Evolutionary conservation across 1,140 invertebrate species (phyloP).

Genomic region (Leptonema lineaticorne): DNA sequence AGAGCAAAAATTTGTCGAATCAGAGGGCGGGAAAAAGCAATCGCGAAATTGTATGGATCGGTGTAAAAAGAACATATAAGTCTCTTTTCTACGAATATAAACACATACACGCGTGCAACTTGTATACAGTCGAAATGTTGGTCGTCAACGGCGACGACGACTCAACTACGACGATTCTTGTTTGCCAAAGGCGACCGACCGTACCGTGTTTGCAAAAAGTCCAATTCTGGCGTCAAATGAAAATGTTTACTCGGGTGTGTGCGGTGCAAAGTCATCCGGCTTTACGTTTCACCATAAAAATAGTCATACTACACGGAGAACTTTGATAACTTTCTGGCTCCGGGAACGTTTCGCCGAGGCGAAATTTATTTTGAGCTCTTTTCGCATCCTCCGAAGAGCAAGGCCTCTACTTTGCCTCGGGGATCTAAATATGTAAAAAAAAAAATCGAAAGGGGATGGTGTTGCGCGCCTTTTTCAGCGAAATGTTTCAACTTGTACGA

Average conservation of each 20-base stretch:
- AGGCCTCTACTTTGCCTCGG: no score
- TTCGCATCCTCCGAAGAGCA: no score
- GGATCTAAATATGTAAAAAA: no score
- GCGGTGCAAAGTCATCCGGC: conserved; percentile 37
- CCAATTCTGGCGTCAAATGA: conserved; percentile 42
- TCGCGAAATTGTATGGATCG: conserved; percentile 20
- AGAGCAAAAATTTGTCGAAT: not conserved
- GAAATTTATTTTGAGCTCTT: conserved; percentile 35
- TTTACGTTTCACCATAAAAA: conserved; percentile 42
- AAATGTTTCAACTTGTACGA: no score
- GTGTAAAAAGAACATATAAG: conserved; percentile 5
- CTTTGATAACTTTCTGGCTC: conserved; percentile 38
- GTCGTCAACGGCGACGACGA: no score
- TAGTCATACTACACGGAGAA: conserved; percentile 34
- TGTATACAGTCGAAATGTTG: no score
- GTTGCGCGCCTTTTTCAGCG: no score
- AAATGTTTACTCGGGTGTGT: conserved; percentile 39
- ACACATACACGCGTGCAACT: no score
- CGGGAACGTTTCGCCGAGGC: not conserved
- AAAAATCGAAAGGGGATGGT: no score
- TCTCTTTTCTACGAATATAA: not conserved
- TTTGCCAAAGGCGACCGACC: conserved; percentile 29
- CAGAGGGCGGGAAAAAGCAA: not conserved
- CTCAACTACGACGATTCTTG: conserved; percentile 14
- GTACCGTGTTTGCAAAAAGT: conserved; percentile 39